A percentile compares a stretch with the other conserved stretches of the same genome.
phyloP scores from a whole-genome alignment of 2,113 vertebrate species.

The Rattus norvegicus region GRCr8 NC_086029.1:30754001-30754500 shows the following conservation, averaged over 20 bases:
- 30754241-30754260: not conserved
- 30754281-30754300: slow-evolving; percentile 26
- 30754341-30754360: not conserved
- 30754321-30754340: not conserved
- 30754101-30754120: not conserved
- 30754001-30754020: not conserved
- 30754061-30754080: not conserved
- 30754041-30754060: not conserved
- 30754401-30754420: not conserved
- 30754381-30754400: not conserved
- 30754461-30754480: not conserved
- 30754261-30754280: not conserved
- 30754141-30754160: slow-evolving; percentile 1
- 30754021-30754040: fast-evolving
- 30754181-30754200: slow-evolving; percentile 16
- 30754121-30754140: not conserved
- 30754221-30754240: not conserved
- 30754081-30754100: not conserved
- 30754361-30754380: not conserved
- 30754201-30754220: not conserved
- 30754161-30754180: not conserved
- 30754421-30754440: not conserved
- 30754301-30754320: not conserved
- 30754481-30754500: not conserved
- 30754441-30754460: not conserved